A percentile compares a stretch with the other conserved stretches of the same genome.
Conservation (phyloP, 2,113 vertebrate species). For the Serilophus lunatus region DNA sequence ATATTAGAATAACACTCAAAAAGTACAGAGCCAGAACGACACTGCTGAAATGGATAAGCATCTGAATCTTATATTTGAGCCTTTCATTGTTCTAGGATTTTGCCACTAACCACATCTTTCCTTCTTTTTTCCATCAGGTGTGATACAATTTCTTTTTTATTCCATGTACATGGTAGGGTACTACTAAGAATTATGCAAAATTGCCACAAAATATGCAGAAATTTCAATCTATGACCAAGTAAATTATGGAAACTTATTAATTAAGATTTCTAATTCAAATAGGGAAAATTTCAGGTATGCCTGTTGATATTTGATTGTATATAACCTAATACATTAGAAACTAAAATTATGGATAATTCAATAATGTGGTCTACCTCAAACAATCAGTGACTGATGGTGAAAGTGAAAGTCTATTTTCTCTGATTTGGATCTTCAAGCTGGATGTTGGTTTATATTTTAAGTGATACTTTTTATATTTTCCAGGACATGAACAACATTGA, state of each 20-base stretch:
- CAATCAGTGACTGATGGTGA: slow-evolving; percentile 47
- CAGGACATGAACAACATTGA: not conserved
- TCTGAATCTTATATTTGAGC: slow-evolving; percentile 57
- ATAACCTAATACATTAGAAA: slow-evolving; percentile 45
- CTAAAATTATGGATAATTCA: slow-evolving; percentile 41
- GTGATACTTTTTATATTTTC: slow-evolving; percentile 18
- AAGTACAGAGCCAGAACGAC: slow-evolving; percentile 53
- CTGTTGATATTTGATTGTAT: slow-evolving; percentile 46
- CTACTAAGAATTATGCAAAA: slow-evolving; percentile 58
- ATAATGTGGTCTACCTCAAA: slow-evolving; percentile 76
- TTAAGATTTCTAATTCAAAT: slow-evolving; percentile 61
- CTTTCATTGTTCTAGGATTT: slow-evolving; percentile 61
- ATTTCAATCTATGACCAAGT: slow-evolving; percentile 38
- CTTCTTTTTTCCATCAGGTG: slow-evolving; percentile 42
- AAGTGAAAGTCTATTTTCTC: slow-evolving; percentile 44
- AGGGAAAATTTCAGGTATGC: slow-evolving; percentile 50
- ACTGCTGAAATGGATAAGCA: slow-evolving; percentile 57
- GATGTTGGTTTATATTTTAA: slow-evolving; percentile 28
- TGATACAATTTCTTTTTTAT: slow-evolving; percentile 61
- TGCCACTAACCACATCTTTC: slow-evolving; percentile 57
- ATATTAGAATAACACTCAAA: slow-evolving; percentile 66
- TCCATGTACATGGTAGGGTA: slow-evolving; percentile 42
- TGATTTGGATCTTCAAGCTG: slow-evolving; percentile 46
- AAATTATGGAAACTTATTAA: slow-evolving; percentile 62
- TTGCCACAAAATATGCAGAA: slow-evolving; percentile 51